Conservation (phyloP, 2,797 vertebrate genomes). For the Arctocebus calabarensis region DNA sequence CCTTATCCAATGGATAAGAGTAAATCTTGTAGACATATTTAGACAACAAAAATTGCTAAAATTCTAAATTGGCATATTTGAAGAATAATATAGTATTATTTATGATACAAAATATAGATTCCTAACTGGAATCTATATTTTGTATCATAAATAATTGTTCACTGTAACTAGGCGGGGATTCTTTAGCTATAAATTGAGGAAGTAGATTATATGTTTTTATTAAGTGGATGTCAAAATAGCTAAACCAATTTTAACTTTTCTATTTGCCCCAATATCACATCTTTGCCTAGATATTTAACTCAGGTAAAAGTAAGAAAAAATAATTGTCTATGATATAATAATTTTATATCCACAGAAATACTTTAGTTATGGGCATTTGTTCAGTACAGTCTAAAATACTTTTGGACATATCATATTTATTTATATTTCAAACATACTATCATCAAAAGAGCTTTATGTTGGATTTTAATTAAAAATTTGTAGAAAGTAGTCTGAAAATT, state of each 20-base stretch:
- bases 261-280: background rate
- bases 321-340: background rate
- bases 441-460: background rate
- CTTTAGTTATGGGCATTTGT: background rate
- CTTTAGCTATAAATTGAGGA: rapidly evolving
- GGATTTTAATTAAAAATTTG: slow-evolving; percentile 62
- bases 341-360: slow-evolving; percentile 18
- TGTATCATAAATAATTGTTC: background rate
- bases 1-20: background rate
- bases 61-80: background rate
- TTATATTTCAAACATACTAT: background rate
- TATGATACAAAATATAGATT: no score
- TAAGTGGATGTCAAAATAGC: background rate
- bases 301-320: background rate
- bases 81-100: background rate
- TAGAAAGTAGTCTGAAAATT: slow-evolving; percentile 31
- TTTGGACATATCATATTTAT: background rate
- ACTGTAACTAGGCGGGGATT: rapidly evolving
- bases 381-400: slow-evolving; percentile 25
- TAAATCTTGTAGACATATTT: background rate
- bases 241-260: slow-evolving; percentile 32
- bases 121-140: slow-evolving; percentile 19
- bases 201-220: background rate
- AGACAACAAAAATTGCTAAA: slow-evolving; percentile 46
- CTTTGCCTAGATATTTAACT: background rate